Base-by-base conservation (phyloP, 2,113 vertebrate genomes). In the Orthonyx spaldingii region DNA sequence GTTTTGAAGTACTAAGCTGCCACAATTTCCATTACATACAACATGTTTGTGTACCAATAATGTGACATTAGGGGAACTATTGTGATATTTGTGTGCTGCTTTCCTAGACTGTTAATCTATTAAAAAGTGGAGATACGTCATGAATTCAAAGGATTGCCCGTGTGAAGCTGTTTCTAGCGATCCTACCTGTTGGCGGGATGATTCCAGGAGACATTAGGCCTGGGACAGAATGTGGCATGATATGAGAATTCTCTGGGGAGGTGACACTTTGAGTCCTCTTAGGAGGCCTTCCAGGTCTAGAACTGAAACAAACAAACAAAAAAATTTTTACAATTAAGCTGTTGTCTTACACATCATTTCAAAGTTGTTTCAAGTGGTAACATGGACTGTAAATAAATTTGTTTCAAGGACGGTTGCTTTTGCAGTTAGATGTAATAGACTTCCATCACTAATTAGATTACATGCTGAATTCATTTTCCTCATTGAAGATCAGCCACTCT, bases 361-460 rank as follows among this genome's bases (percentile, higher is more conserved):
- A 98, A 98, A 98, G 98, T 98, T 99, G 98, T 98, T 99, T 98
- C 98, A 99, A 99, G 98, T 99, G 98, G 98, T 98, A 99, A 99
- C 99, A 99, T 98, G 98, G 98, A 99, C 98, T 99, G 99, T 99
- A 99, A 99, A 99, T 99, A 99, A 98, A 99, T 99, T 99, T 99
- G 98, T 99, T 99, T 99, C 99, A 99, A 99, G 99, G 99, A 99
- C 99, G 99, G 99, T 99, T 99, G 99, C 99, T 99, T 99, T 99
- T 99, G 99, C 99, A 98, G 99, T 99, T 99, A 99, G 98, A 99
- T 99, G 99, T 99, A 99, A 99, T 99, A 99, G 99, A 99, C 99
- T 99, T 99, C 99, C 99, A 99, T 99, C 99, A 99, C 99, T 99
- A 99, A 99, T 99, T 99, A 99, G 99, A 99, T 99, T 99, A 99